A percentile compares a stretch with the other conserved stretches of the same genome.
phyloP scores from a whole-genome alignment of 2,888 invertebrate species.

The Pollenia amentaria region DNA sequence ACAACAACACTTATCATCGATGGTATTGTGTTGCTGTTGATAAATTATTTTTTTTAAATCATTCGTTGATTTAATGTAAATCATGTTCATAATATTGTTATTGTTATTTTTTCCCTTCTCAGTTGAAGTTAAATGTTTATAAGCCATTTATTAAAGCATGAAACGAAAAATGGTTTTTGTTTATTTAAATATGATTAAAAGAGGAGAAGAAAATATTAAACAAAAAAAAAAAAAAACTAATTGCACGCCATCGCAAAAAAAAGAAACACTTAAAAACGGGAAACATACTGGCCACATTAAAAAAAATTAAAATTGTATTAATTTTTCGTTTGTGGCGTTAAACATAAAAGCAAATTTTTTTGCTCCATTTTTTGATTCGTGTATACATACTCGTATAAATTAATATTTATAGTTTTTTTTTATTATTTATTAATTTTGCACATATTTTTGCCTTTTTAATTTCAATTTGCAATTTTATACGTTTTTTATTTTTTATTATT shows the following conservation, averaged over 20 bases:
- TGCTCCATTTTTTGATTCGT: slow-evolving; percentile 19
- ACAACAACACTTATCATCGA: background rate
- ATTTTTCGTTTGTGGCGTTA: slow-evolving; percentile 55
- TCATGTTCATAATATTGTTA: slow-evolving; percentile 28
- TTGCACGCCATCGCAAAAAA: slow-evolving; percentile 47
- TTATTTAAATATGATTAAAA: slow-evolving; percentile 63
- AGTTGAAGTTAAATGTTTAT: slow-evolving; percentile 42
- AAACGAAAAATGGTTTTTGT: slow-evolving; percentile 53
- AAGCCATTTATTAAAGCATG: slow-evolving; percentile 64
- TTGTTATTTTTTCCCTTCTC: slow-evolving; percentile 25
- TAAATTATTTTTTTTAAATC: slow-evolving; percentile 40
- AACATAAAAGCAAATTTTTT: slow-evolving; percentile 48
- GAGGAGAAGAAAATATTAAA: background rate
- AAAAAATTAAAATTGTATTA: slow-evolving; percentile 41
- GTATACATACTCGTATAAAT: slow-evolving; percentile 42
- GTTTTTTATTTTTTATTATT: background rate
- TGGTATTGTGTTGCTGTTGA: background rate
- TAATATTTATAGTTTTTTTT: background rate
- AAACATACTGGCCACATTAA: slow-evolving; percentile 25
- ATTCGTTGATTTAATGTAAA: slow-evolving; percentile 41
- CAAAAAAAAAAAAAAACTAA: slow-evolving; percentile 32
- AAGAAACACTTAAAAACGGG: slow-evolving; percentile 14
- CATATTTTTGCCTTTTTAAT: slow-evolving; percentile 47
- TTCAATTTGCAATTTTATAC: slow-evolving; percentile 41
- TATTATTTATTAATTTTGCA: slow-evolving; percentile 47